A percentile compares a stretch with the other conserved stretches of the same genome.
Conservation (phyloP, 1,140 invertebrate species). For the Galendromus occidentalis region DNA sequence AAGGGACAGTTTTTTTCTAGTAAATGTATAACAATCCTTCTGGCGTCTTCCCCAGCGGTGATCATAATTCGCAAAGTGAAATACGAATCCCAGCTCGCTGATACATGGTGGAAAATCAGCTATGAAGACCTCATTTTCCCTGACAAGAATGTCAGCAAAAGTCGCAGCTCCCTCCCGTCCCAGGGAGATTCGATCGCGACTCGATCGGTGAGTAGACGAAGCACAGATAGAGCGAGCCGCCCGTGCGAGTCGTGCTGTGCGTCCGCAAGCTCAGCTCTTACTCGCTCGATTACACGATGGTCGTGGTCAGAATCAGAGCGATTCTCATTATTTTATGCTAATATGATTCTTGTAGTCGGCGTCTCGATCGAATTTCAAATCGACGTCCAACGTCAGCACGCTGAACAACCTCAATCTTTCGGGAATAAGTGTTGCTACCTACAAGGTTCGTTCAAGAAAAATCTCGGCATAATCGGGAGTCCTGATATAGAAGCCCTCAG, state of each 20-base stretch:
- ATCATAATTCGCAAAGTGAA: constrained; percentile 14
- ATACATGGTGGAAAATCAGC: constrained; percentile 21
- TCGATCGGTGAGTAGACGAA: neutral
- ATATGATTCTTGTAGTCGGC: neutral
- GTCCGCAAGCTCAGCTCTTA: too few species aligned
- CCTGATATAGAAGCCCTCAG: neutral
- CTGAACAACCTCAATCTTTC: neutral
- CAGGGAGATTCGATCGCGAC: neutral
- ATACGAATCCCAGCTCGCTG: constrained; percentile 17
- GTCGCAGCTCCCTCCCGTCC: neutral
- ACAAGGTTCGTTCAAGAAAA: too few species aligned
- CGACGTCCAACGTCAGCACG: constrained; percentile 1
- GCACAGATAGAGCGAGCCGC: too few species aligned
- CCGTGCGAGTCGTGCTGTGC: too few species aligned
- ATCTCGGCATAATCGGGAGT: too few species aligned
- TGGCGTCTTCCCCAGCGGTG: neutral
- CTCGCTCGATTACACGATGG: too few species aligned
- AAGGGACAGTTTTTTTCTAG: too few species aligned
- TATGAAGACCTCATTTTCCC: constrained; percentile 19
- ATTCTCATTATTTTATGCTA: neutral
- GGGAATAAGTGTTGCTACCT: neutral
- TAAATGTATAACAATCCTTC: too few species aligned
- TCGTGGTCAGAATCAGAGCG: too few species aligned
- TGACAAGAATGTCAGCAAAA: constrained; percentile 11
- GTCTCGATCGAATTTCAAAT: neutral